A percentile compares a stretch with the other conserved stretches of the same genome.
Conservation (phyloP, 2,888 invertebrate species). For the Trissolcus japonicus region DNA sequence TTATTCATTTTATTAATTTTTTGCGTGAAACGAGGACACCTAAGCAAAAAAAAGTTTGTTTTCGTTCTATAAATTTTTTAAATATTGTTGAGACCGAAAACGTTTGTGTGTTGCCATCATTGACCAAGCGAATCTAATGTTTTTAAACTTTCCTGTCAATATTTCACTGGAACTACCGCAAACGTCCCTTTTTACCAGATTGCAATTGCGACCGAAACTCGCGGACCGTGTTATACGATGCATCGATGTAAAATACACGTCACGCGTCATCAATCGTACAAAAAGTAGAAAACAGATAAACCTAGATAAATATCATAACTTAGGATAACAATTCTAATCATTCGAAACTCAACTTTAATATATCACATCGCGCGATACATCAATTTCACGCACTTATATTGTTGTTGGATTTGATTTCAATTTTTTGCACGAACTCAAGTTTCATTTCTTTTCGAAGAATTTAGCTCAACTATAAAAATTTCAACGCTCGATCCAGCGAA, state of each 20-base stretch:
- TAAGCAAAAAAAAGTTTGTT: background rate
- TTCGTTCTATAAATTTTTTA: background rate
- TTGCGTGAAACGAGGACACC: background rate
- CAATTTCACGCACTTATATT: background rate
- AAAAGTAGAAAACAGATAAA: constrained; percentile 47
- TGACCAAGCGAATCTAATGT: constrained; percentile 66
- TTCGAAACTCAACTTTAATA: constrained; percentile 19
- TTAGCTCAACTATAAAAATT: no score
- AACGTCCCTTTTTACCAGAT: constrained; percentile 45
- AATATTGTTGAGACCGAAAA: background rate
- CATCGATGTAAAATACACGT: constrained; percentile 43
- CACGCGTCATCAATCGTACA: constrained; percentile 51
- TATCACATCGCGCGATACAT: constrained; percentile 8
- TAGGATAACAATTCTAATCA: constrained; percentile 22
- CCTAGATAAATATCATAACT: constrained; percentile 24
- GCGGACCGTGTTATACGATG: constrained; percentile 25
- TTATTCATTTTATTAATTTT: no score
- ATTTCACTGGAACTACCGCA: constrained; percentile 57
- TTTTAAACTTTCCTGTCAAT: constrained; percentile 66
- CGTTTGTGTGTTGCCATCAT: constrained; percentile 44
- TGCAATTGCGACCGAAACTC: constrained; percentile 51
- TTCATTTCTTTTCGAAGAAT: no score
- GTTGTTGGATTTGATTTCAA: no score
- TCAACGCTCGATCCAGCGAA: no score
- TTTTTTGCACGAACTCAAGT: no score